These are phyloP conservation scores for Nebria salina DNA, from an alignment of 2,888 invertebrate species.

Conservation along the genomic window DNA sequence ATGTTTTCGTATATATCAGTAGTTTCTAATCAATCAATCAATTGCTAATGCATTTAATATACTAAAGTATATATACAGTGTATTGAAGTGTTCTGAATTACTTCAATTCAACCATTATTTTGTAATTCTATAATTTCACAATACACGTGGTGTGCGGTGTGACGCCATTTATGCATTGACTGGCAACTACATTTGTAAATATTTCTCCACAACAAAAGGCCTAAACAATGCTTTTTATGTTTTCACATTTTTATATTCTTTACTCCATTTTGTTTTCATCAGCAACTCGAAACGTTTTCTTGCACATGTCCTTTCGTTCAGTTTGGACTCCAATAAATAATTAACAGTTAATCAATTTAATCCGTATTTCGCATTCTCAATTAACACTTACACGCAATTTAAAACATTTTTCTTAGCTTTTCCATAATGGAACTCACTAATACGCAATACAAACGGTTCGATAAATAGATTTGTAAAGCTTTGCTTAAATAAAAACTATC, in stretches of 20 bases:
- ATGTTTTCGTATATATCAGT: neutral
- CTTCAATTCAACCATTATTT: neutral
- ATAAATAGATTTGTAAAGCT: neutral
- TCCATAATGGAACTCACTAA: neutral
- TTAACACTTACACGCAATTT: neutral
- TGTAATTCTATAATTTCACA: neutral
- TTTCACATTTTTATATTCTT: no score
- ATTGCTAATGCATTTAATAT: neutral
- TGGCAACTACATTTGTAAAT: neutral
- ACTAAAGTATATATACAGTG: neutral
- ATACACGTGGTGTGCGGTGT: conserved; percentile 8
- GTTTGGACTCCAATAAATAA: no score
- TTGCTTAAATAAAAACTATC: no score
- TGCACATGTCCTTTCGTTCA: no score
- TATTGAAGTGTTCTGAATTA: neutral
- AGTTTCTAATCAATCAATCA: no score
- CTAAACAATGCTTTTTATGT: no score
- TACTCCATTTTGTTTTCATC: no score
- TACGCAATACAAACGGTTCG: no score
- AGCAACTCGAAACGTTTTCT: no score
- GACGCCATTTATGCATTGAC: conserved; percentile 7
- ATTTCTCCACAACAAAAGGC: neutral
- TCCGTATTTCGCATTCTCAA: no score
- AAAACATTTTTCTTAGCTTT: neutral
- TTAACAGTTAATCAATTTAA: no score